Percentiles rank a stretch among this genome's conserved stretches.
Evolutionary conservation across 2,113 vertebrate species (phyloP).

Genomic region (Anoplopoma fimbria): DNA sequence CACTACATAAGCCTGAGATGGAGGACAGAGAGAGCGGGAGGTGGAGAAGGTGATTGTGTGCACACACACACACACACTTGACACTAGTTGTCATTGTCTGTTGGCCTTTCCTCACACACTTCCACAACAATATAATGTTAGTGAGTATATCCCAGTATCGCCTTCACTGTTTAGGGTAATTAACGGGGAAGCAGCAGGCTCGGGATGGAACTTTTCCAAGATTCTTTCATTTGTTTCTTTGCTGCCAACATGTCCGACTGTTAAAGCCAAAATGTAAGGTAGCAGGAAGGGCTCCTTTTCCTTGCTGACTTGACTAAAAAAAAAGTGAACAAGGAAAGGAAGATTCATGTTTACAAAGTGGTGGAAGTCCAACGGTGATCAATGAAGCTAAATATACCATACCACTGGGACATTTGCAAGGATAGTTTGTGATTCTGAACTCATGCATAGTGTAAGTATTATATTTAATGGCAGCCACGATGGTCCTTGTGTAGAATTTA

Average conservation of each 20-base stretch:
- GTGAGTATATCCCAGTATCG: background rate
- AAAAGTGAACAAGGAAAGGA: constrained; percentile 12
- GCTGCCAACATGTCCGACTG: constrained; percentile 17
- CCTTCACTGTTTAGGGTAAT: constrained; percentile 24
- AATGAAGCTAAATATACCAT: background rate
- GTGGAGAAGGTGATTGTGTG: constrained; percentile 17
- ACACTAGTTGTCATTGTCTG: constrained; percentile 30
- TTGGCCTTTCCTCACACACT: constrained; percentile 1
- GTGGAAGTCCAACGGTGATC: background rate
- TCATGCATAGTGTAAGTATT: background rate
- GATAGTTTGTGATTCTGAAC: background rate
- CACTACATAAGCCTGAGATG: constrained; percentile 44
- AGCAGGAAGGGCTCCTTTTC: constrained; percentile 36
- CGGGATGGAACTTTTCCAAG: constrained; percentile 23
- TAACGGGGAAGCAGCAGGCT: constrained; percentile 4
- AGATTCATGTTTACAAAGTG: constrained; percentile 32
- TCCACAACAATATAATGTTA: background rate
- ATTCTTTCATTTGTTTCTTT: constrained; percentile 19
- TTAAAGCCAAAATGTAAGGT: constrained; percentile 10
- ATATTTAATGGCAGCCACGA: background rate
- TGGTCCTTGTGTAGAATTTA: background rate
- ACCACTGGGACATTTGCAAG: background rate
- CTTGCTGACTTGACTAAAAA: constrained; percentile 36
- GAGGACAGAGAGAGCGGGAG: background rate
- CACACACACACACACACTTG: constrained; percentile 59